Evolutionary conservation across 2,113 vertebrate species (phyloP).

Genomic region (crab-eating macaque (Macaca fascicularis)): DNA sequence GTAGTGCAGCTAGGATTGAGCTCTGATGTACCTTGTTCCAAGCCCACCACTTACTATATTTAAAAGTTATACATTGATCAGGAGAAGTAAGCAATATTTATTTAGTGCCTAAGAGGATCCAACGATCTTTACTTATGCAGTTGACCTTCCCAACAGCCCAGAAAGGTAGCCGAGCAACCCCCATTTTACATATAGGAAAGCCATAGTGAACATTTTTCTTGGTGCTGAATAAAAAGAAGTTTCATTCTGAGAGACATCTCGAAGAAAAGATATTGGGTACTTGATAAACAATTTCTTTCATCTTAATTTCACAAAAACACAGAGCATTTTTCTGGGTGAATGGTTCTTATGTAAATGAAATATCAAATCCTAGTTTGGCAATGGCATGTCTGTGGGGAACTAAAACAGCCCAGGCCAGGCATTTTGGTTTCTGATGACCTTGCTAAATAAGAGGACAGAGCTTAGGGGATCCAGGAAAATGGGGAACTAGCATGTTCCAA

Average conservation of each 20-base stretch:
- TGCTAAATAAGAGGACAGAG: conserved; percentile 31
- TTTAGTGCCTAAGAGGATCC: not conserved
- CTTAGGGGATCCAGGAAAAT: not conserved
- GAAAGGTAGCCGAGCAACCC: not conserved
- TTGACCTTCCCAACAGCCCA: not conserved
- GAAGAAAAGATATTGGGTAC: conserved; percentile 15
- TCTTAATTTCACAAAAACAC: conserved; percentile 53
- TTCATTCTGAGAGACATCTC: not conserved
- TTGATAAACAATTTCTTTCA: conserved; percentile 45
- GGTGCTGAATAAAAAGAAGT: not conserved
- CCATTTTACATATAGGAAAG: not conserved
- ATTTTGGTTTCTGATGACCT: conserved; percentile 17
- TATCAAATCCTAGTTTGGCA: conserved; percentile 23
- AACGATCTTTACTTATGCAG: not conserved
- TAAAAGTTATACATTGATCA: not conserved
- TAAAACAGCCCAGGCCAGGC: not conserved
- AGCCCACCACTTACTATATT: not conserved
- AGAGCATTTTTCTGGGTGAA: conserved; percentile 47
- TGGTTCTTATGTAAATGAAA: conserved; percentile 52
- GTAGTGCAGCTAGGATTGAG: not conserved
- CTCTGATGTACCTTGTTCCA: not conserved
- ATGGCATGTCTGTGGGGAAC: not conserved
- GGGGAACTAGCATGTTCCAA: not conserved
- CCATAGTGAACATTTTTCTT: not conserved
- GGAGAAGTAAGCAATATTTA: not conserved